Base-by-base conservation (phyloP, 2,797 vertebrate genomes). In the Pterois miles region DNA sequence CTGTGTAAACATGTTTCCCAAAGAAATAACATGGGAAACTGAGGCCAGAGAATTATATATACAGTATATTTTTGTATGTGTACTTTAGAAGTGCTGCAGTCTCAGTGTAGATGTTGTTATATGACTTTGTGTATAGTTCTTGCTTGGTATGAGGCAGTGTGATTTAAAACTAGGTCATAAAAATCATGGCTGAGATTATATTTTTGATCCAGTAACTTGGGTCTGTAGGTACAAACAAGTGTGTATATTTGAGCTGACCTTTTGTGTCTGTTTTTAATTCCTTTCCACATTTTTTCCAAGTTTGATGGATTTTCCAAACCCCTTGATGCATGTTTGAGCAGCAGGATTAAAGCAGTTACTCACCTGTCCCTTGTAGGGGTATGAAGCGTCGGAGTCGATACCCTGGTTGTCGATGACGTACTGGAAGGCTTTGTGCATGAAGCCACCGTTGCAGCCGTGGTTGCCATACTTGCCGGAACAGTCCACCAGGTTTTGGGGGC, bases 401-500 rank as follows among this genome's bases (percentile, higher is more conserved):
- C 97, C 97, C 0, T 92, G 43, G 82, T 98, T 98, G 58, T 96
- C 95, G 0, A 96, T 97, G 83, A 99, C 92, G 33, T 98, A 98
- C 43, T 96, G 90, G 86, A 97, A 98, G 0, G 97, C 96, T 0
- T 0, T 0, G 0, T 46, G 22, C 88, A 97, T 97, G 27, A 8
- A 93, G 2, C 98, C 97, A 0, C 98, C 97, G 0, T 91, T 70
- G 36, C 98, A 99, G 60, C 98, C 98, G 0, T 73, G 7, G 86
- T 98, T 98, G 0, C 95, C 86, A 0, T 97, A 97, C 11, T 90
- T 93, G 1, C 12, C 2, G 0, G 97, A 95, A 63, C 97, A 99
- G 78, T 99, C 98, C 27, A 99, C 95, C 65, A 99, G 92, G 85
- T 99, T 98, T 77, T 99, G 97, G 1, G 94, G 71, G 25, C 98